These are phyloP conservation scores for Spinus olivaceus DNA, from an alignment of 2,797 vertebrate species.

Conservation along the genomic window DNA sequence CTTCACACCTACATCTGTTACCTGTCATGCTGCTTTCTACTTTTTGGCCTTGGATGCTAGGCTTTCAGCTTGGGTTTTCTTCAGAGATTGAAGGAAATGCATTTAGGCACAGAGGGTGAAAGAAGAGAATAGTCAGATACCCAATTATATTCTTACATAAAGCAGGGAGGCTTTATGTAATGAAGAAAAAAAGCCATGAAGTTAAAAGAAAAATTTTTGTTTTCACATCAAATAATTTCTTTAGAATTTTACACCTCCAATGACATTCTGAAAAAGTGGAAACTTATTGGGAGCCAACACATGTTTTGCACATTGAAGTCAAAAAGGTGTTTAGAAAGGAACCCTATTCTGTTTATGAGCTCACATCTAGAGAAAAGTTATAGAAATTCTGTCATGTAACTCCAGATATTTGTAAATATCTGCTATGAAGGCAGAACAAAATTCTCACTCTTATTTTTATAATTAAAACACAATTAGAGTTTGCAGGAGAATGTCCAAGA, in stretches of 20 bases:
- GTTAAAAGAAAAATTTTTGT: neutral
- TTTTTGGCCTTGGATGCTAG: neutral
- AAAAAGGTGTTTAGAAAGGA: neutral
- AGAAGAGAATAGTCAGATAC: neutral
- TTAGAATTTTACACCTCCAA: neutral
- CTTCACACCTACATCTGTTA: neutral
- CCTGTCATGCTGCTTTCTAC: neutral
- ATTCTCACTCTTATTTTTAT: neutral
- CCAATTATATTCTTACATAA: neutral
- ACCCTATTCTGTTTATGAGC: neutral
- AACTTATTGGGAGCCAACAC: neutral
- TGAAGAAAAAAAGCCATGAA: fast-evolving
- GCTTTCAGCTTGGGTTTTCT: neutral
- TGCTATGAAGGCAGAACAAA: neutral
- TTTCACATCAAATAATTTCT: neutral
- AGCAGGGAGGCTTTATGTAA: neutral
- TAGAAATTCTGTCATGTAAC: neutral
- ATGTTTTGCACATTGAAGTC: neutral
- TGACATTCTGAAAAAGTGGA: neutral
- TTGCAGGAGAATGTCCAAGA: neutral
- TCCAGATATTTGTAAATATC: neutral
- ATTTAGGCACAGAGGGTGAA: neutral
- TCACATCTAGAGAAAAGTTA: neutral
- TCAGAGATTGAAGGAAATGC: neutral
- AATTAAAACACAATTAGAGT: neutral